Conservation (phyloP, 2,888 invertebrate genomes). For the Brachylomia viminalis region DNA sequence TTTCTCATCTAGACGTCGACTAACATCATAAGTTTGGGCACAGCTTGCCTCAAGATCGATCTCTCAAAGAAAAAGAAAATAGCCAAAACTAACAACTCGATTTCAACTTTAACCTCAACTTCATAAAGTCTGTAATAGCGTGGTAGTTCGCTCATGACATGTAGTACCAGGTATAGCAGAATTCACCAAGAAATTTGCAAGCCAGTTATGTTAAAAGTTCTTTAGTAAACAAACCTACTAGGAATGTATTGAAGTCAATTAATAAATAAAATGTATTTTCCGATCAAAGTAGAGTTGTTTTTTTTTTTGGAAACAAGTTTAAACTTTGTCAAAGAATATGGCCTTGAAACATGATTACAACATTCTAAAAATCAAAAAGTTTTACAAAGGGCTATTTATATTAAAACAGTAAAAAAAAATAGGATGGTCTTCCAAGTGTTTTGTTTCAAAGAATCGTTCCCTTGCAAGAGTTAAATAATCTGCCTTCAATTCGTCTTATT, state of each 20-base stretch:
- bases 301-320: not conserved
- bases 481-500: no score
- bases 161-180: constrained; percentile 27
- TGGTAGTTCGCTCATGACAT: constrained; percentile 21
- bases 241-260: constrained; percentile 62
- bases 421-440: not conserved
- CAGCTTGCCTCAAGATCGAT: constrained; percentile 48
- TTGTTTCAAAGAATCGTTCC: not conserved
- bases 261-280: constrained; percentile 60
- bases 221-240: constrained; percentile 63
- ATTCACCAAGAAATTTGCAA: constrained; percentile 68
- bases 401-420: no score
- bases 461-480: not conserved
- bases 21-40: constrained; percentile 49
- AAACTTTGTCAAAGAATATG: not conserved
- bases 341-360: not conserved
- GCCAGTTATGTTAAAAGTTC: constrained; percentile 67
- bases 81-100: constrained; percentile 10
- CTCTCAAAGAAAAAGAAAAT: constrained; percentile 46
- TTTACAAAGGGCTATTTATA: not conserved
- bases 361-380: not conserved
- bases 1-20: constrained; percentile 48
- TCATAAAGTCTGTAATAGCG: constrained; percentile 32
- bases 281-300: constrained; percentile 11
- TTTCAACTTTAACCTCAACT: constrained; percentile 28